These are phyloP conservation scores for Petromus typicus DNA, from an alignment of 2,113 vertebrate species.

Conservation along the genomic window DNA sequence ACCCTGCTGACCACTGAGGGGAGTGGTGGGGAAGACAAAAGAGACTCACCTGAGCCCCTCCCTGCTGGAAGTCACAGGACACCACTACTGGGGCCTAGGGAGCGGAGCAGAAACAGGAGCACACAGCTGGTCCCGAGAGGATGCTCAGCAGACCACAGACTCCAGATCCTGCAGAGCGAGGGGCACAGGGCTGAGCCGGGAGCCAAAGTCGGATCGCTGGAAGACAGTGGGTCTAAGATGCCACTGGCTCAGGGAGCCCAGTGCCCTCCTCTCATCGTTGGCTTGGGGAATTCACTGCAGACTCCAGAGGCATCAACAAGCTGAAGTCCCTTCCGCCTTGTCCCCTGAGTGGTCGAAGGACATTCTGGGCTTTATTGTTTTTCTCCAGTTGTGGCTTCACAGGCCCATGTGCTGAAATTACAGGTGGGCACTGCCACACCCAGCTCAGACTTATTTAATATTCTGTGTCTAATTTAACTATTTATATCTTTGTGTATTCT, in stretches of 20 bases:
- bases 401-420: background rate
- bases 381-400: background rate
- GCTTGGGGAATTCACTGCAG: background rate
- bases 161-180: background rate
- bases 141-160: background rate
- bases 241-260: background rate
- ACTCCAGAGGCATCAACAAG: no score
- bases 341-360: no score
- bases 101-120: background rate
- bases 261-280: background rate
- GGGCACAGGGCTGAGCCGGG: rapidly evolving
- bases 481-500: background rate
- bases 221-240: background rate
- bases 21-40: background rate
- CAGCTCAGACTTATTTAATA: background rate
- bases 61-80: no score
- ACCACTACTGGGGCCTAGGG: no score
- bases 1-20: rapidly evolving
- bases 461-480: no score
- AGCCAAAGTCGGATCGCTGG: rapidly evolving
- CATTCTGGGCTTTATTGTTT: rapidly evolving
- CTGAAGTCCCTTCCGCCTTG: no score
- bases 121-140: background rate
- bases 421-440: background rate
- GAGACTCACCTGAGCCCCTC: background rate